phyloP scores from a whole-genome alignment of 2,797 vertebrate genomes.

The Sciaenops ocellatus region DNA sequence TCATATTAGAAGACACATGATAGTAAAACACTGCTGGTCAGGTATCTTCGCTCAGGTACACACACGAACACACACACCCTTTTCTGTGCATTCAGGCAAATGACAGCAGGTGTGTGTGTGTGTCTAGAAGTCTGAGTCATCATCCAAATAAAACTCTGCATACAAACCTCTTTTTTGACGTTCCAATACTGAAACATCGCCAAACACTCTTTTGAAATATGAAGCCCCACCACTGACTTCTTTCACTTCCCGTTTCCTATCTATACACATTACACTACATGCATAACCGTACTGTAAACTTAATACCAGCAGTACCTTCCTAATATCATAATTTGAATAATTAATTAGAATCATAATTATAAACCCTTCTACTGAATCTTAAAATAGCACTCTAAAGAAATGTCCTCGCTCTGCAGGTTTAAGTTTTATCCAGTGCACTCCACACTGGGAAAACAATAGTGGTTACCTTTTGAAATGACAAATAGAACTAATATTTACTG shows the following conservation, averaged over 20 bases:
- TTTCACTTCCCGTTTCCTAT: not conserved
- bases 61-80: not conserved
- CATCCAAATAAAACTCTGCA: constrained; percentile 3
- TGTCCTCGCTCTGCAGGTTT: not conserved
- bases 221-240: too few species aligned
- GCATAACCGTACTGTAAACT: not conserved
- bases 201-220: not conserved
- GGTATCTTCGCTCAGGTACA: not conserved
- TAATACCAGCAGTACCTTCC: not conserved
- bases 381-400: not conserved
- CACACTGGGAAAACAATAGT: not conserved
- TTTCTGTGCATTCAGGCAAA: not conserved
- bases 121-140: constrained; percentile 63
- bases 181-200: not conserved
- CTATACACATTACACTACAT: too few species aligned
- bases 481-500: not conserved
- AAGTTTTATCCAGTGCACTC: not conserved
- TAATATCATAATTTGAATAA: not conserved
- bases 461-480: not conserved
- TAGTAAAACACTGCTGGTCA: too few species aligned
- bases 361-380: not conserved
- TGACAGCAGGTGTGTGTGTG: constrained; percentile 39
- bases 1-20: not conserved
- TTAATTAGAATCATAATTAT: not conserved
- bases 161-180: not conserved